phyloP scores from a whole-genome alignment of 2,113 vertebrate genomes.

The Tetraodon nigroviridis region DNA sequence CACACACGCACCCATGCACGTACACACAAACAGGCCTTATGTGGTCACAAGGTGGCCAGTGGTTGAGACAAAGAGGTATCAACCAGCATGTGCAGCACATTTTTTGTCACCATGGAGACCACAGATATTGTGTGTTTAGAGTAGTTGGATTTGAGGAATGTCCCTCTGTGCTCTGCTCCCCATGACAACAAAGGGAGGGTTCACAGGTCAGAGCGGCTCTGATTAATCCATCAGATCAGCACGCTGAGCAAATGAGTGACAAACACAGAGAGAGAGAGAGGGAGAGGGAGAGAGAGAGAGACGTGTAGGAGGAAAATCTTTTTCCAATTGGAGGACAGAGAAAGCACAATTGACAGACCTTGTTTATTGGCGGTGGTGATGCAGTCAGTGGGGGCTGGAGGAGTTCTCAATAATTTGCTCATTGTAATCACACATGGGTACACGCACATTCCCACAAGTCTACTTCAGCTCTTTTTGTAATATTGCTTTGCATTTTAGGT shows the following conservation, averaged over 20 bases:
- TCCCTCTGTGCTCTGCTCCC: constrained; percentile 41
- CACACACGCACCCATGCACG: constrained; percentile 4
- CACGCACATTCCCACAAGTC: constrained; percentile 37
- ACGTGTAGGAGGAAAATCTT: constrained; percentile 3
- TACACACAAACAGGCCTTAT: constrained; percentile 52
- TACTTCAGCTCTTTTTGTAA: constrained; percentile 15
- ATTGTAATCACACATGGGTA: constrained; percentile 56
- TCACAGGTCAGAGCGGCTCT: constrained; percentile 47
- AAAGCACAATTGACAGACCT: constrained; percentile 27
- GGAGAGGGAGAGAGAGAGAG: neutral
- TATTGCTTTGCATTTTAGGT: constrained; percentile 10
- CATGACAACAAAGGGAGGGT: constrained; percentile 53
- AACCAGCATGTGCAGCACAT: constrained; percentile 41
- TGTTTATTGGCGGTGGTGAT: constrained; percentile 17
- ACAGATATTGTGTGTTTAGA: constrained; percentile 1
- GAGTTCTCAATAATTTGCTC: constrained; percentile 35
- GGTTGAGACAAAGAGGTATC: constrained; percentile 32
- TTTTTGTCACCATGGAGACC: constrained; percentile 46
- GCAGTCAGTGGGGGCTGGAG: constrained; percentile 5
- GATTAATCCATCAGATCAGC: constrained; percentile 56
- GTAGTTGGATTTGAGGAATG: constrained; percentile 43
- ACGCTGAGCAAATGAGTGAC: neutral
- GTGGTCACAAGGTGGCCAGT: constrained; percentile 62
- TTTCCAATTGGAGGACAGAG: constrained; percentile 32
- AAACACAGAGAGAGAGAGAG: neutral